Evolutionary conservation across 2,113 vertebrate species (phyloP).

Genomic region (Hymenochirus boettgeri): DNA sequence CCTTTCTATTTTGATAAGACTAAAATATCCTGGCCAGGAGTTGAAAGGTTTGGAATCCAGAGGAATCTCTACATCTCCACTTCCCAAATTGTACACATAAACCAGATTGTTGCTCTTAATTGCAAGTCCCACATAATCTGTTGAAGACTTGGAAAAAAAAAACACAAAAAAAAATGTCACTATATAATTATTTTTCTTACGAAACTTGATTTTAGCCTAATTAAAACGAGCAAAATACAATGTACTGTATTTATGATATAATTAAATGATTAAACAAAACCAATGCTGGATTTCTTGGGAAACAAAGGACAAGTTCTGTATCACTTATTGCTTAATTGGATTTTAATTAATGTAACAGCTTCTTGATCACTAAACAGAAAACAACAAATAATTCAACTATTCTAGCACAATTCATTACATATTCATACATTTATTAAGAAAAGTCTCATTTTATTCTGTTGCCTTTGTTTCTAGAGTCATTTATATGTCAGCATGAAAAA

Average conservation of each 20-base stretch:
- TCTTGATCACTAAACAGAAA: background rate
- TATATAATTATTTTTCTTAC: background rate
- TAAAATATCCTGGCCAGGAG: constrained; percentile 92
- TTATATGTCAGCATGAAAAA: background rate
- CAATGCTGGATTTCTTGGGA: background rate
- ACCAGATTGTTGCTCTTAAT: constrained; percentile 95
- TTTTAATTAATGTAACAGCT: background rate
- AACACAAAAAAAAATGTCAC: constrained; percentile 4
- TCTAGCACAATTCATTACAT: too few species aligned
- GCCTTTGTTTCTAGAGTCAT: too few species aligned
- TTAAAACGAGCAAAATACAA: background rate
- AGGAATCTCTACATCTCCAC: constrained; percentile 85
- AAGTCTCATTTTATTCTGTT: too few species aligned
- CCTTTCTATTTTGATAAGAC: constrained; percentile 92
- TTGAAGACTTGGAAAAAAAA: constrained; percentile 68
- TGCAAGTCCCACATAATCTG: constrained; percentile 90
- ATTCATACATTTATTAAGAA: too few species aligned
- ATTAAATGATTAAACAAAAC: background rate
- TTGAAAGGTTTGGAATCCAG: constrained; percentile 90
- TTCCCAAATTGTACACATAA: constrained; percentile 86
- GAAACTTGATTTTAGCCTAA: background rate
- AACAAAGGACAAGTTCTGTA: background rate
- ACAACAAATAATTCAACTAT: too few species aligned
- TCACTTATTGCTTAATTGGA: background rate
- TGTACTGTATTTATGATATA: too few species aligned